Base-by-base conservation (phyloP, 2,797 vertebrate genomes). In the Myotis findleyi region DNA sequence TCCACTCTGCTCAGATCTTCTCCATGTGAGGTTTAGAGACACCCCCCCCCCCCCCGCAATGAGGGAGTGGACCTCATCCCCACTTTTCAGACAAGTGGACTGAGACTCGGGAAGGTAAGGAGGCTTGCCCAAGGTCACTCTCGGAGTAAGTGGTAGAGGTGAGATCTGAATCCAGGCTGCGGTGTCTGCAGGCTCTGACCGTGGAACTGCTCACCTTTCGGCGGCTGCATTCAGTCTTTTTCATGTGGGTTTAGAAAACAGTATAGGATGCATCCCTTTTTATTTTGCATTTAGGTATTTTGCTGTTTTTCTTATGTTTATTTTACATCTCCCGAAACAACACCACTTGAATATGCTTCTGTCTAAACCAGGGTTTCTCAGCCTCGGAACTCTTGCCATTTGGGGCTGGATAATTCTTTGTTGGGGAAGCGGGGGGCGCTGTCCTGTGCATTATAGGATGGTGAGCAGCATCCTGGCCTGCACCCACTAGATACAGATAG, bases 31-130 rank as follows among this genome's bases (percentile, higher is more conserved):
- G 44, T 27, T 41, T 3, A 23, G 41, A 71, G 33, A 33, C 11
- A 18, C 7, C 8, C n/a, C 10, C 62, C 6, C 62, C 6, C 30
- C 3, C 14, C 3, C 20, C 0, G 4, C 36, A 1, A 0, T 30
- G 20, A 86, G n/a, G 10, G 27, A 51, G 36, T 41, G 16, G 6
- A 3, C 33, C 10, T 30, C 17, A 18, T 7, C 4, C 41, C 64
- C 73, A 66, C 51, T 86, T 93, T 66, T 11, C 80, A 89, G 73
- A 57, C n/a, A 27, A 57, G 27, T 30, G n/a, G 87, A 51, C 27
- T 0, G 75, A 82, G 59, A 36, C 38, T 62, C 11, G 3, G n/a
- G 49, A 53, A 83, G 53, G n/a, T 27, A 49, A n/a, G 93, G 66
- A 64, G 71, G 66, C 17, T 38, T 6, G 13, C 57, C 51, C n/a